These are phyloP conservation scores for Eledone cirrhosa DNA, from an alignment of 2,888 invertebrate species.

Conservation along the genomic window DNA sequence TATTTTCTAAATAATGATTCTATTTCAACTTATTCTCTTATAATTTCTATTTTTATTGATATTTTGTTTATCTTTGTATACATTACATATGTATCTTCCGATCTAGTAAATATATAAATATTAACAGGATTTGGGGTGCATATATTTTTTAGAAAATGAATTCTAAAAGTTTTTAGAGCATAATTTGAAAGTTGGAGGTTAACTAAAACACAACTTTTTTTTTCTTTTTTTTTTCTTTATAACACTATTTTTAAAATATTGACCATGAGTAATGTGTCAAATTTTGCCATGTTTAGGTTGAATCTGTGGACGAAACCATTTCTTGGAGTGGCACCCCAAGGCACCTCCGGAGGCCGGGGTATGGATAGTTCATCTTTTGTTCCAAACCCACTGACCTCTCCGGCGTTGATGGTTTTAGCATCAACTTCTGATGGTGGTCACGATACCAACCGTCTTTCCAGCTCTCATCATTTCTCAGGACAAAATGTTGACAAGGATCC, in stretches of 20 bases:
- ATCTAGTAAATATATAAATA: too few species aligned
- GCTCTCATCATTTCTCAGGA: constrained; percentile 45
- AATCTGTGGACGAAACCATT: constrained; percentile 62
- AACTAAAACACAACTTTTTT: too few species aligned
- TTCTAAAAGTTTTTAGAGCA: too few species aligned
- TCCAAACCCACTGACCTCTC: constrained; percentile 58
- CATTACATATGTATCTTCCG: too few species aligned
- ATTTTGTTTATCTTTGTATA: too few species aligned
- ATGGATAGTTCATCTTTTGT: constrained; percentile 59
- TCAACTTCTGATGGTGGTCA: constrained; percentile 56
- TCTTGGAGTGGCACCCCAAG: constrained; percentile 50
- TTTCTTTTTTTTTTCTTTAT: too few species aligned
- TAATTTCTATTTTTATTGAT: too few species aligned
- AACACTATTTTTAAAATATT: not conserved
- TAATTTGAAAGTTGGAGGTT: too few species aligned
- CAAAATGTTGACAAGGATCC: constrained; percentile 48
- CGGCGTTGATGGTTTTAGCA: constrained; percentile 61
- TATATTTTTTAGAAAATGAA: too few species aligned
- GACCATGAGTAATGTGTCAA: constrained; percentile 35
- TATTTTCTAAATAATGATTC: too few species aligned
- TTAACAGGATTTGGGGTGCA: too few species aligned
- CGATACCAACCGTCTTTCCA: constrained; percentile 47
- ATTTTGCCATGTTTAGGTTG: constrained; percentile 61
- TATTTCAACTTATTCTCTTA: too few species aligned
- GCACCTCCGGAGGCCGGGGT: constrained; percentile 39